Evolutionary conservation across 2,888 invertebrate species (phyloP), one percentile per base, ranked within the genome.

Genomic region (Hyles lineata): DNA sequence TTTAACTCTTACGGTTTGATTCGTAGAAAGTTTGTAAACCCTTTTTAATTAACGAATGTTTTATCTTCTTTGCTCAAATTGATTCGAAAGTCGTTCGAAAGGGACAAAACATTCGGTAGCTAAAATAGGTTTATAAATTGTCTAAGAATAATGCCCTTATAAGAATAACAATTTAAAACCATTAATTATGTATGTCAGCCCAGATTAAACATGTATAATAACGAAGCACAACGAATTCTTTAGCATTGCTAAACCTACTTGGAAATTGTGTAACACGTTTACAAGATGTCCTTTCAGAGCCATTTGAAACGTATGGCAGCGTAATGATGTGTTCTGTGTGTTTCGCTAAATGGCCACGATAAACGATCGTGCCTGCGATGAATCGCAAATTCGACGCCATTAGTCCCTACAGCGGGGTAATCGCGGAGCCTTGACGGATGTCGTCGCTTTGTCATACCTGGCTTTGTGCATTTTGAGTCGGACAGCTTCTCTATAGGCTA

Each of bases 291-390:
- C 67, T 67, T 67, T 50, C 67, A 67, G 35, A 21, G 35, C 43
- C 63, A 63, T 63, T 63, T 63, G 63, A 29, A 32, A 67, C 23
- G 67, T 67, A 67, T 67, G 50, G 67, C 43, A 43, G 23, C 67
- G 35, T 71, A 71, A 71, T 71, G 62, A 71, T 52, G 62, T 32
- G 61, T 25, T 71, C 32, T 71, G 60, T 71, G 63, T 55, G 58
- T 55, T 69, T 59, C 72, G 17, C 60, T 70, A 60, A 72, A 67
- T 70, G 70, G 69, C 55, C 62, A 32, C 35, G 73, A 70, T 70
- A 73, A 60, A 29, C 52, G 70, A 73, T 73, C 73, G 52, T 32
- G 70, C 70, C 70, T 70, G 62, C 52, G 61, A 73, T 73, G 61
- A 60, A 70, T 73, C 61, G 52, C 21, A 52, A 70, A 70, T 62